phyloP scores from a whole-genome alignment of 1,140 invertebrate genomes.

The Cherax quadricarinatus region DNA sequence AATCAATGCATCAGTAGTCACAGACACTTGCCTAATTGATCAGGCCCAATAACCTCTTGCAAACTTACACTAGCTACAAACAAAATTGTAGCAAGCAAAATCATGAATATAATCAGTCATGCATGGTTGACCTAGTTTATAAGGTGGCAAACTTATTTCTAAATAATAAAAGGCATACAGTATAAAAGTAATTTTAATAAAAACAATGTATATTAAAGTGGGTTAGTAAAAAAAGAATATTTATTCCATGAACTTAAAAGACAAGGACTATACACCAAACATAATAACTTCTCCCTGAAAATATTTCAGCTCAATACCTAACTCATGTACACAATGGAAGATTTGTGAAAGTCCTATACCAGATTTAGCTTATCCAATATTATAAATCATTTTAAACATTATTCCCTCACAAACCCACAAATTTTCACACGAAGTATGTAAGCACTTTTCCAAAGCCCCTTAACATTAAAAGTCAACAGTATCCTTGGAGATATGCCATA shows the following conservation, averaged over 20 bases:
- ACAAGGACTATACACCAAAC: neutral
- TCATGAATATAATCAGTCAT: neutral
- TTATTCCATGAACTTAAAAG: neutral
- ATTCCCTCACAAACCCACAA: neutral
- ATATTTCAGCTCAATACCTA: constrained; percentile 11
- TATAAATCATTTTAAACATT: neutral
- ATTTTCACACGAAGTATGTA: neutral
- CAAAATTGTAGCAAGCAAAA: constrained; percentile 4
- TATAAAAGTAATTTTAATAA: neutral
- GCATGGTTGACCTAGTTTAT: neutral
- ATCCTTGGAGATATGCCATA: constrained; percentile 11
- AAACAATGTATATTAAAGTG: constrained; percentile 22
- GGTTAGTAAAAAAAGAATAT: constrained; percentile 18
- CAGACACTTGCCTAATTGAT: neutral
- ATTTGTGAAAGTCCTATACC: constrained; percentile 4
- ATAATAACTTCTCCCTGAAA: neutral
- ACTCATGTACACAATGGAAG: constrained; percentile 34
- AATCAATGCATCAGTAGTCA: too few species aligned
- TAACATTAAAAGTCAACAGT: neutral
- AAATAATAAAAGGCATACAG: neutral
- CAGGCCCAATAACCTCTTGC: neutral
- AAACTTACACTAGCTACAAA: neutral
- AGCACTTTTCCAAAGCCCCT: neutral
- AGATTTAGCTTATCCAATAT: neutral
- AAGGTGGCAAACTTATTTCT: neutral